Conservation (phyloP, 2,888 invertebrate species). For the Meganola albula region DNA sequence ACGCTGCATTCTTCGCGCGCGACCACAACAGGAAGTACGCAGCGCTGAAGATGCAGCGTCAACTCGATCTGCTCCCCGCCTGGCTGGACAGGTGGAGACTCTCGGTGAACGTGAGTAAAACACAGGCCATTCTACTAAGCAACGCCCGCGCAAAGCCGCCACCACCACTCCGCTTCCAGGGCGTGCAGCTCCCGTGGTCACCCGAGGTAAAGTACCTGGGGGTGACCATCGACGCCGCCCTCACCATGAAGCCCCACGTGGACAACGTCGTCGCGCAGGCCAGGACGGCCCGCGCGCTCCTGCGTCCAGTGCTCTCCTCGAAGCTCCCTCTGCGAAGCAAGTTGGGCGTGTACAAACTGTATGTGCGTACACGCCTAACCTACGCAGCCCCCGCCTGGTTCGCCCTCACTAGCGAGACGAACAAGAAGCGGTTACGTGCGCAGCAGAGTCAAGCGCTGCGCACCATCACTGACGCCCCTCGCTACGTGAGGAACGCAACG, state of each 20-base stretch:
- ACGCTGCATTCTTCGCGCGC: conserved; percentile 5
- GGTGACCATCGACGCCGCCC: conserved; percentile 15
- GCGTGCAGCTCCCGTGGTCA: conserved; percentile 10
- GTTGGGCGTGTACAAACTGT: conserved; percentile 17
- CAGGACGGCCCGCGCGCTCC: too few species aligned
- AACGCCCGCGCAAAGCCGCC: background rate
- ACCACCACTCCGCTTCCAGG: conserved; percentile 3
- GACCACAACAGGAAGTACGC: background rate
- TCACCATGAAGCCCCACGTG: conserved; percentile 17
- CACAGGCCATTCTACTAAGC: too few species aligned
- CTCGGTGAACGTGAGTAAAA: conserved; percentile 19
- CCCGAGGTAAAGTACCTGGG: conserved; percentile 18
- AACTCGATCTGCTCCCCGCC: background rate
- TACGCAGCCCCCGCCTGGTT: too few species aligned
- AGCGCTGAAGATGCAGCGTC: conserved; percentile 1
- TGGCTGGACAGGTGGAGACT: background rate
- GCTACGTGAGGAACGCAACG: too few species aligned
- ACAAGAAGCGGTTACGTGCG: too few species aligned
- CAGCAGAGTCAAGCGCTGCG: too few species aligned
- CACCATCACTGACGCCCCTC: too few species aligned
- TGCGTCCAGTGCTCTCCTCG: too few species aligned
- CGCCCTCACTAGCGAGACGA: too few species aligned
- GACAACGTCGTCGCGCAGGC: conserved; percentile 5
- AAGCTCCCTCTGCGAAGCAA: conserved; percentile 19
- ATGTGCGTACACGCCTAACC: conserved; percentile 18